phyloP scores from a whole-genome alignment of 2,888 invertebrate genomes.

The Mermis nigrescens region DNA sequence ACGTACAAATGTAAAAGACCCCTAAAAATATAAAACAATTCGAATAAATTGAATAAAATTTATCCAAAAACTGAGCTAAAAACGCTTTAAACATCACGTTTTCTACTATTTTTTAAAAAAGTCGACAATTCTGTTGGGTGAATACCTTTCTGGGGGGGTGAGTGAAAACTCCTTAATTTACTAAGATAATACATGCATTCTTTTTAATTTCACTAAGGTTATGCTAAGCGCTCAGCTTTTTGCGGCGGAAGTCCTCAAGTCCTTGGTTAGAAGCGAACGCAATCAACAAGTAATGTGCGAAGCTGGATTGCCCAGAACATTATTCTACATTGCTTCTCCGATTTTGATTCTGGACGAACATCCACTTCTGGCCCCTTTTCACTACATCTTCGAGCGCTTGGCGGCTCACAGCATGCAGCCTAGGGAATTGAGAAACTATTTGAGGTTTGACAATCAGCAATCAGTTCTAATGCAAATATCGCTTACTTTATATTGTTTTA shows the following conservation, averaged over 20 bases:
- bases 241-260: constrained; percentile 54
- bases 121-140: too few species aligned
- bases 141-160: too few species aligned
- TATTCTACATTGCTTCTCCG: constrained; percentile 22
- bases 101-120: too few species aligned
- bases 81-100: too few species aligned
- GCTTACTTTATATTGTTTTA: too few species aligned
- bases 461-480: too few species aligned
- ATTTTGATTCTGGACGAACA: constrained; percentile 41
- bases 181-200: neutral
- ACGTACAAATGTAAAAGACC: too few species aligned
- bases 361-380: constrained; percentile 67
- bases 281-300: constrained; percentile 97
- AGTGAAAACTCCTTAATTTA: too few species aligned
- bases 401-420: constrained; percentile 85
- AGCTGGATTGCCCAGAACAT: constrained; percentile 53
- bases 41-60: too few species aligned
- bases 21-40: too few species aligned
- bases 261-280: constrained; percentile 66
- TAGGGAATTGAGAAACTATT: constrained; percentile 54
- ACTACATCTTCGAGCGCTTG: constrained; percentile 82
- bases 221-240: constrained; percentile 38
- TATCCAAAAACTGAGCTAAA: too few species aligned
- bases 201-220: neutral
- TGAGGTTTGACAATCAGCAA: too few species aligned